Base-by-base conservation (phyloP, 2,888 invertebrate species). In the Acheta domesticus region DNA sequence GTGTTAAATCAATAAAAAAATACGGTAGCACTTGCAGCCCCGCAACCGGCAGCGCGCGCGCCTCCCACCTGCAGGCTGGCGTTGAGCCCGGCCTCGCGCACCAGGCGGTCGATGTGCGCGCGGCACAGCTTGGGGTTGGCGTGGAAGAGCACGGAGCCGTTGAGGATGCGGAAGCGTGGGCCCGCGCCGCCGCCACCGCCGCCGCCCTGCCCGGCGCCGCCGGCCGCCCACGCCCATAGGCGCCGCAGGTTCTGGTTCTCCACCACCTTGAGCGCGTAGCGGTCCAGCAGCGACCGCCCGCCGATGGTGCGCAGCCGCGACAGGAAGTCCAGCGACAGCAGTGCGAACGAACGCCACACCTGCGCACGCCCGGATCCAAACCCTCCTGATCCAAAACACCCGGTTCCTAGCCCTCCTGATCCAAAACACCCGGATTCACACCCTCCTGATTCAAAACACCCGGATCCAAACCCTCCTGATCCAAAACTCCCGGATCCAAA, bases 131-230 rank as follows among this genome's bases (percentile, higher is more conserved):
- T 89, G 1, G 92, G 91, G 84, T 94, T 93, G 80, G 91, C 91
- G 84, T 92, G 92, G 75, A 98, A 90, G 48, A 93, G 91, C 1
- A 97, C 93, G 8, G 93, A 93, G 0, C 98, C 98, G 80, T 93
- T 80, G 12, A 49, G 48, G 14, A 79, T 77, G 36, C 49, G 36
- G 36, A 36, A 36, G 36, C 36, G 36, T 86, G 48, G 88, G 83
- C 74, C 85, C 81, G 83, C 85, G 84, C 49, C 86, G 84, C 49
- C 88, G 88, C 36, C 36, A 1, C 87, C 88, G n/a, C 88, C 90
- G 92, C 93, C 82, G 93, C 91, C 89, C 86, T 48, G 88, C 83
- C 74, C 85, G 81, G 83, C 85, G 84, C 49, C 88, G 1, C 87
- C 88, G 88, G 1, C 87, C 88, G n/a, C 88, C 90, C 92, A 93